Evolutionary conservation across 2,113 vertebrate species (phyloP), one percentile per base, ranked within the genome.

Genomic region (Albula goreensis): DNA sequence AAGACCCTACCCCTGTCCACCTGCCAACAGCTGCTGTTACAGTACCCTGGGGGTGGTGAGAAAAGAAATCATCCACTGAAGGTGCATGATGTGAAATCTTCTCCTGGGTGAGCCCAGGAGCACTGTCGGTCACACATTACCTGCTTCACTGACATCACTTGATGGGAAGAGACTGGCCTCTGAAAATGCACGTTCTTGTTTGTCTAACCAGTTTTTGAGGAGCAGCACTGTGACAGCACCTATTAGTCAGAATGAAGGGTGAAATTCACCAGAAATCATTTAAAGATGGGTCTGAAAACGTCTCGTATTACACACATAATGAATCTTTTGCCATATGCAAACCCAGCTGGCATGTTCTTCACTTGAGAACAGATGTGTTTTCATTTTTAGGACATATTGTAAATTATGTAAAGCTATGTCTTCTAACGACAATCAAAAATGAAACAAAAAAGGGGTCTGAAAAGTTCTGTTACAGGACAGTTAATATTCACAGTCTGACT

Each of bases 81-180:
- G 31, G 31, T 41, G 31, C 31, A 41, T 41, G 31, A 41, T 0
- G 31, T 41, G 31, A 41, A 41, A 1, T 41, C 31, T 41, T 41
- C 31, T 41, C 31, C 31, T 41, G 31, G 1, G 31, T 41, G 31
- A 41, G 31, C 31, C 31, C 31, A 41, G 31, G 31, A 41, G 31
- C 31, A 41, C 31, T 41, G 31, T 41, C 31, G 31, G 31, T 41
- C 31, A 41, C 31, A 41, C 31, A 51, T 22, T 85, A 78, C 74
- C 83, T 85, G 70, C 49, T 17, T 85, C 51, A 66, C 52, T 17
- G 15, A 19, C 51, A 10, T 48, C 17, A 10, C 50, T 70, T 78
- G 83, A 85, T 85, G 83, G 83, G 51, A 85, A 78, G 50, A 78
- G 83, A 78, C 7, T 74, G 56, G 83, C 70, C 77, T 74, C 4